These are phyloP conservation scores for Sinosuthora webbiana DNA, from an alignment of 2,113 vertebrate species.

Conservation along the genomic window DNA sequence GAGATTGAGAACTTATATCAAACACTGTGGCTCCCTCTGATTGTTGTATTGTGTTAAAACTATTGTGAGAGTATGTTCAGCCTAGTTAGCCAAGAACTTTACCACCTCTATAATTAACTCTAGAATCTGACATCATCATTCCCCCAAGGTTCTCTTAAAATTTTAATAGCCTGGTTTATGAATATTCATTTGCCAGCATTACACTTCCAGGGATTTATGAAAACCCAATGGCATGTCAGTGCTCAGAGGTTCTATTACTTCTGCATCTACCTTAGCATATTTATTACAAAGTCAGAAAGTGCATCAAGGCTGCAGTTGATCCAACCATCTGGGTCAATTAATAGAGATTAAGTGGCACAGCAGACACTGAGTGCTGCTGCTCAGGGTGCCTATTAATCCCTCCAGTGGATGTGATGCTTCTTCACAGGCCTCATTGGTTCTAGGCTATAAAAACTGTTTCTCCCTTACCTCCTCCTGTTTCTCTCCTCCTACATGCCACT, in stretches of 20 bases:
- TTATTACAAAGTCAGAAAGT: constrained; percentile 2
- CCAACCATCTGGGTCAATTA: not conserved
- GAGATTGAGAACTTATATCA: not conserved
- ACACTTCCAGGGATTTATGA: constrained; percentile 32
- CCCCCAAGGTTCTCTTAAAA: constrained; percentile 33
- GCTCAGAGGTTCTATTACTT: not conserved
- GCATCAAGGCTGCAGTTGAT: not conserved
- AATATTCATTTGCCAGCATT: constrained; percentile 41
- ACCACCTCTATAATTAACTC: constrained; percentile 23
- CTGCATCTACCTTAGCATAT: not conserved
- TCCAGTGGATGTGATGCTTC: not conserved
- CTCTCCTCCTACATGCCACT: not conserved
- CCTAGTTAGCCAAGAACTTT: not conserved
- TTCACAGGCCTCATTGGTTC: not conserved
- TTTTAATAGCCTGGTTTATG: constrained; percentile 36
- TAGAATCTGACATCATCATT: constrained; percentile 34
- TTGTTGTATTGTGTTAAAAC: not conserved
- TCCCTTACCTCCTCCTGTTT: not conserved
- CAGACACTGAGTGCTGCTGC: not conserved
- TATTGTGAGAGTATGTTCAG: not conserved
- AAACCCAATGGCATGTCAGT: not conserved
- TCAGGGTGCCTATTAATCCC: not conserved
- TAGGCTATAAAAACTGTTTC: not conserved
- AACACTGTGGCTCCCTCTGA: not conserved
- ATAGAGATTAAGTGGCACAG: not conserved